These are phyloP conservation scores for Notiomystis cincta DNA, from an alignment of 2,113 vertebrate species.

Conservation along the genomic window DNA sequence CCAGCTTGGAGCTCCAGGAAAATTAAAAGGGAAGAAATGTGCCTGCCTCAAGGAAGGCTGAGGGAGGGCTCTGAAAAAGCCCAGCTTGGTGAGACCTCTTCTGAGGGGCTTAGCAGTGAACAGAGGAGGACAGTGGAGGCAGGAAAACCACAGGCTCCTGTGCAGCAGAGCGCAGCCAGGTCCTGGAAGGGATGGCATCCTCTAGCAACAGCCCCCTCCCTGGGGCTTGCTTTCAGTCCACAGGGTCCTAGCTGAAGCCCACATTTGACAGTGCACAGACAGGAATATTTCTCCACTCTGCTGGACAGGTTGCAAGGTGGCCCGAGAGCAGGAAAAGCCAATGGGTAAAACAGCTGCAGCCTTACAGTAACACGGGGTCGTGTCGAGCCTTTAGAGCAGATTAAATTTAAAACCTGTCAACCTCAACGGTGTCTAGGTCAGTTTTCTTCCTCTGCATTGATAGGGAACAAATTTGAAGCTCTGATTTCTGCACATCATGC, in stretches of 20 bases:
- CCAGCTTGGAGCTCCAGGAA: not conserved
- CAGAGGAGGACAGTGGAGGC: rapidly evolving
- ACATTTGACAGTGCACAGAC: not conserved
- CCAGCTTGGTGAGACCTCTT: not conserved
- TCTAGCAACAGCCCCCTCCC: not conserved
- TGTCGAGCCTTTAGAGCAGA: not conserved
- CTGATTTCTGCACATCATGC: not conserved
- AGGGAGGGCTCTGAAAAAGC: not conserved
- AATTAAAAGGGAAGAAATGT: not conserved
- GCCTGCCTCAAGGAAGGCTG: not conserved
- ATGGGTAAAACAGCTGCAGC: slow-evolving; percentile 33
- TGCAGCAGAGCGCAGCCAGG: not conserved
- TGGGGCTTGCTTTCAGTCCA: rapidly evolving
- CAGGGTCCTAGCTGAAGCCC: not conserved
- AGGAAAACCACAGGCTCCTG: not conserved
- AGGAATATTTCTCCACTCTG: not conserved
- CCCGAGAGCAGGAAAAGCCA: not conserved
- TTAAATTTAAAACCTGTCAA: slow-evolving; percentile 36
- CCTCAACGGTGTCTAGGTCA: not conserved
- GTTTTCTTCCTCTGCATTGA: slow-evolving; percentile 31
- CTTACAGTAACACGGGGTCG: not conserved
- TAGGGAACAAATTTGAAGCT: slow-evolving; percentile 35
- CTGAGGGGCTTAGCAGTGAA: not conserved
- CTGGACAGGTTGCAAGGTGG: not conserved
- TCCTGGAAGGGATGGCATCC: not conserved